Evolutionary conservation across 2,797 vertebrate species (phyloP).

Genomic region (Sebastes vulpes): DNA sequence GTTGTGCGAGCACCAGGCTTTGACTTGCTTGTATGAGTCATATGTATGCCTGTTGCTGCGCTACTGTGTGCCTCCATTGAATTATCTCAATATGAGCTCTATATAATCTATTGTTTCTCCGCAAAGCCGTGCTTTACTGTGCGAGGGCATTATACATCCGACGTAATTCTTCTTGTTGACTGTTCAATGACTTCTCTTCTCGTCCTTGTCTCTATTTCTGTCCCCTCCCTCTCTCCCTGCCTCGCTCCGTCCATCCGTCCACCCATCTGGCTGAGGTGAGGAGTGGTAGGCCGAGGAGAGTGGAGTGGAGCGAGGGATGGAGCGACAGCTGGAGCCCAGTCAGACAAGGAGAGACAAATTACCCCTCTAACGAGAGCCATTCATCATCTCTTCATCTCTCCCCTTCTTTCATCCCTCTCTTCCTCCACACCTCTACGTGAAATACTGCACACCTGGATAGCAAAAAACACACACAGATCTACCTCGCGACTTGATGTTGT

Average conservation of each 20-base stretch:
- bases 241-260: constrained; percentile 74
- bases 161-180: constrained; percentile 33
- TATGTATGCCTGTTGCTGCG: constrained; percentile 33
- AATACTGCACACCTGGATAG: constrained; percentile 63
- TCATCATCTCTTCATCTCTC: constrained; percentile 86
- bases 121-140: constrained; percentile 28
- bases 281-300: constrained; percentile 76
- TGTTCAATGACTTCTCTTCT: constrained; percentile 8
- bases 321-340: constrained; percentile 90
- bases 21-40: constrained; percentile 26
- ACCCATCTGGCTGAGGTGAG: constrained; percentile 87
- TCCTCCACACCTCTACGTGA: constrained; percentile 58
- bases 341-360: constrained; percentile 91
- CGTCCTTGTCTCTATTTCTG: constrained; percentile 48
- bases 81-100: constrained; percentile 14
- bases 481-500: constrained; percentile 2
- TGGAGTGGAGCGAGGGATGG: constrained; percentile 81
- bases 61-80: constrained; percentile 11
- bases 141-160: neutral
- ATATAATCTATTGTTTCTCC: constrained; percentile 34
- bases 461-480: neutral
- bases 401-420: constrained; percentile 47
- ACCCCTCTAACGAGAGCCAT: constrained; percentile 90
- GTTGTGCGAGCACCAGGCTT: constrained; percentile 10
- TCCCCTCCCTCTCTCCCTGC: constrained; percentile 12